Percentiles rank a stretch among this genome's conserved stretches.
Evolutionary conservation across 2,797 vertebrate species (phyloP).

Genomic region (Scolopax rusticola): DNA sequence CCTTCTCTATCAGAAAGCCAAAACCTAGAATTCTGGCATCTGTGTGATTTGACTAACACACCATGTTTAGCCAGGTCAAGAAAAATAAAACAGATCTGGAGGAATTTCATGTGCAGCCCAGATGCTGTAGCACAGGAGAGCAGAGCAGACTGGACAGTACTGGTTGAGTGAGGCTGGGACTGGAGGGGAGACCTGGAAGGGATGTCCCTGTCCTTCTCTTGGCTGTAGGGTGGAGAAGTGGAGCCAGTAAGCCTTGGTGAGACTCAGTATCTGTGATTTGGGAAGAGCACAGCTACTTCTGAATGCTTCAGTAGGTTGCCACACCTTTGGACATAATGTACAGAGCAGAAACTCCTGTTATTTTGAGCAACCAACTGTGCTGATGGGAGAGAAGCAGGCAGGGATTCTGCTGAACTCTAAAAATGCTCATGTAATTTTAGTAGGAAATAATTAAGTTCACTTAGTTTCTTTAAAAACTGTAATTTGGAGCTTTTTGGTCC

Average conservation of each 20-base stretch:
- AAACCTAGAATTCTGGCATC: background rate
- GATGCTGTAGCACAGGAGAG: background rate
- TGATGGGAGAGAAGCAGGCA: background rate
- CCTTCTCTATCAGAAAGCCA: background rate
- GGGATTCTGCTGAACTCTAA: background rate
- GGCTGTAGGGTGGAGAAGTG: background rate
- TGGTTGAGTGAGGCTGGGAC: background rate
- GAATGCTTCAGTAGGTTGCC: background rate
- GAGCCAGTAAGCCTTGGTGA: background rate
- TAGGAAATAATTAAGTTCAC: background rate
- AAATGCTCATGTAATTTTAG: background rate
- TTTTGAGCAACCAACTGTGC: background rate
- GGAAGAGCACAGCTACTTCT: background rate
- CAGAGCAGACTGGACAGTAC: background rate
- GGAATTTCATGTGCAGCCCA: background rate
- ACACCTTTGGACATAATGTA: background rate
- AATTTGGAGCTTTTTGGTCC: background rate
- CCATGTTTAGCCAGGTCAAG: background rate
- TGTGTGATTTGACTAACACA: background rate
- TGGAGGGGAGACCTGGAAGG: background rate
- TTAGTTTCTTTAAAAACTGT: background rate
- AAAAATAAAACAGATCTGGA: background rate
- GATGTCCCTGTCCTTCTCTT: background rate
- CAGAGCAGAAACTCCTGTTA: background rate
- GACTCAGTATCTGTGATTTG: background rate